Evolutionary conservation across 2,888 invertebrate species (phyloP).

Genomic region (Trissonchulus sp.): DNA sequence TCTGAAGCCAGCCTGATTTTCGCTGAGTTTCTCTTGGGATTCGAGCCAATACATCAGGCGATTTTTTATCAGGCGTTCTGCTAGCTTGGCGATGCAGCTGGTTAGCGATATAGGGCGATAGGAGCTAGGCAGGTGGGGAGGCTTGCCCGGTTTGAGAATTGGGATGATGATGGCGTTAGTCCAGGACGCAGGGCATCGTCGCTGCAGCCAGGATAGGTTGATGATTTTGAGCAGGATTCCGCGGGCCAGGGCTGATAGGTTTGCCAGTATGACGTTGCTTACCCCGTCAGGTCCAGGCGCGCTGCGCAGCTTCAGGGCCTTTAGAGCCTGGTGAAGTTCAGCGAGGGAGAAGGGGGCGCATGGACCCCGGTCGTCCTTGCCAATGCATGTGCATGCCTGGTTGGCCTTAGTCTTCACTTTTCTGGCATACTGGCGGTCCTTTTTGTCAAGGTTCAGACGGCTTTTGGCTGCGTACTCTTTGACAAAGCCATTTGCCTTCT

Average conservation of each 20-base stretch:
- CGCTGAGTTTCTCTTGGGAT: neutral
- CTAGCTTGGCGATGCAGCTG: neutral
- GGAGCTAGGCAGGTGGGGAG: neutral
- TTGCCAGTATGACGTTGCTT: neutral
- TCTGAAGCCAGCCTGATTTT: constrained; percentile 17
- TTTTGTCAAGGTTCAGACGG: neutral
- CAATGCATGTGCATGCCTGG: no score
- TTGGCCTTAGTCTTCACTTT: constrained; percentile 4
- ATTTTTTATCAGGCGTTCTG: constrained; percentile 11
- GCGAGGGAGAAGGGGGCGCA: neutral
- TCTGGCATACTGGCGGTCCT: neutral
- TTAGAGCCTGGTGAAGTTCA: neutral
- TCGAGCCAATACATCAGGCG: constrained; percentile 2
- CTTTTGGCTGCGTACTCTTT: constrained; percentile 1
- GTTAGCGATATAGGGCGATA: constrained; percentile 5
- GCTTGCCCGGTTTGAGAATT: constrained; percentile 3
- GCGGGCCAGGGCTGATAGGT: neutral
- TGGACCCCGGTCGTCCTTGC: neutral
- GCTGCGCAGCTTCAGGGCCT: neutral
- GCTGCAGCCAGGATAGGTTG: constrained; percentile 4
- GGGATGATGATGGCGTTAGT: neutral
- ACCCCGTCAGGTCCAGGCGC: constrained; percentile 11
- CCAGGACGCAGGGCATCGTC: neutral
- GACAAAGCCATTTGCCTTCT: constrained; percentile 12
- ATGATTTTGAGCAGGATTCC: neutral